Conservation (phyloP, 2,888 invertebrate species). For the Lasioglossum oenotherae region DNA sequence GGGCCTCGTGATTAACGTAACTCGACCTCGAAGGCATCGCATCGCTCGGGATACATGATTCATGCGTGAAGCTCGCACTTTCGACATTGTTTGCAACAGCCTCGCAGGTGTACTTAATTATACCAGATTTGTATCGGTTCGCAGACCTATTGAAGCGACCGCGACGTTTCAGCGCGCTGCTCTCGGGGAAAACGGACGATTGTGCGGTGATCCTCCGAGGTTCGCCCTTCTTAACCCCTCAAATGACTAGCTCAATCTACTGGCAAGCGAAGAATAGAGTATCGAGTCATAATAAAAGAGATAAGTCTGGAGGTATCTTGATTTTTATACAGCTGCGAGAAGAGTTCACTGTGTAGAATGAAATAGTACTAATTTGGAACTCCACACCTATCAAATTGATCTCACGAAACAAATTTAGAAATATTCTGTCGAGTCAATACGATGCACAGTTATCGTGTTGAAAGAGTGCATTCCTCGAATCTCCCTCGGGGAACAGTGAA, state of each 20-base stretch:
- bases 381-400: background rate
- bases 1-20: conserved; percentile 67
- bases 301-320: background rate
- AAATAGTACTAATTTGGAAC: too few species aligned
- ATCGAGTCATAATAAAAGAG: background rate
- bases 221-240: background rate
- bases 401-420: background rate
- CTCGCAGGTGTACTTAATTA: conserved; percentile 71
- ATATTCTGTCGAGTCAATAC: background rate
- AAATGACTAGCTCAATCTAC: background rate
- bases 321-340: background rate
- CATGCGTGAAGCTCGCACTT: conserved; percentile 71
- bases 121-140: conserved; percentile 63
- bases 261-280: background rate
- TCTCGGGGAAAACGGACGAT: background rate
- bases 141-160: background rate
- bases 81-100: conserved; percentile 69
- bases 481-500: background rate
- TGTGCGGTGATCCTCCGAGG: background rate
- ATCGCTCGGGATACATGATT: conserved; percentile 67
- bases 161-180: background rate
- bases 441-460: background rate
- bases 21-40: conserved; percentile 64
- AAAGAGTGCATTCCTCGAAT: background rate
- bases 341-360: background rate